Percentiles rank a stretch among this genome's conserved stretches.
Evolutionary conservation across 2,113 vertebrate genomes (phyloP).

Genomic region (Sigmodon hispidus): DNA sequence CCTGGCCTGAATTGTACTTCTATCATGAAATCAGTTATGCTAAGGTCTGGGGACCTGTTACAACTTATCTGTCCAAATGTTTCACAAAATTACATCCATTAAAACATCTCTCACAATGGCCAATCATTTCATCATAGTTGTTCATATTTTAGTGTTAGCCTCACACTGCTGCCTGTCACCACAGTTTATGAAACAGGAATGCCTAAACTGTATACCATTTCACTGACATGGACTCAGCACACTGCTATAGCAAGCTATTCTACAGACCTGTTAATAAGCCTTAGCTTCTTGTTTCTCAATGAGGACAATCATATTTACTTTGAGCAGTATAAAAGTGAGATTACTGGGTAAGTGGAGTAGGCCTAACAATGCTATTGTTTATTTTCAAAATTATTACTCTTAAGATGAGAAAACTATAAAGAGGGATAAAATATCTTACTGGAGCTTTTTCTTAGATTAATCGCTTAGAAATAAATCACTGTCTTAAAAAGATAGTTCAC

Average conservation of each 20-base stretch:
- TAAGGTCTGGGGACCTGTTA: background rate
- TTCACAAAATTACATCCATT: background rate
- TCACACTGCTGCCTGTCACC: background rate
- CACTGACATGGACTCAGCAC: no score
- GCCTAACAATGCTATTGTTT: background rate
- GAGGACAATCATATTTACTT: background rate
- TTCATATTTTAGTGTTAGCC: background rate
- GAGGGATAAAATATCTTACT: no score
- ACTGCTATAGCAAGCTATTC: background rate
- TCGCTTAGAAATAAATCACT: background rate
- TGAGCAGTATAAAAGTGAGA: background rate
- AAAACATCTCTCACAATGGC: background rate
- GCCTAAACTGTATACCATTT: no score
- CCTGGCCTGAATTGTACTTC: background rate
- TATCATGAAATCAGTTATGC: background rate
- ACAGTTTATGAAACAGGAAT: background rate
- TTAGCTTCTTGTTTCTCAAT: background rate
- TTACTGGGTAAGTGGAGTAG: no score
- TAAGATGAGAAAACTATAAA: background rate
- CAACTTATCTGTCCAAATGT: background rate
- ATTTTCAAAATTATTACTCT: background rate
- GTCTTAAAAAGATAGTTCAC: background rate
- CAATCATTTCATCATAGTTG: no score
- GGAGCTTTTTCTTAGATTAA: background rate
- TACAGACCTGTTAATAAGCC: background rate